phyloP scores from a whole-genome alignment of 2,888 invertebrate genomes.

The Callosobruchus maculatus region DNA sequence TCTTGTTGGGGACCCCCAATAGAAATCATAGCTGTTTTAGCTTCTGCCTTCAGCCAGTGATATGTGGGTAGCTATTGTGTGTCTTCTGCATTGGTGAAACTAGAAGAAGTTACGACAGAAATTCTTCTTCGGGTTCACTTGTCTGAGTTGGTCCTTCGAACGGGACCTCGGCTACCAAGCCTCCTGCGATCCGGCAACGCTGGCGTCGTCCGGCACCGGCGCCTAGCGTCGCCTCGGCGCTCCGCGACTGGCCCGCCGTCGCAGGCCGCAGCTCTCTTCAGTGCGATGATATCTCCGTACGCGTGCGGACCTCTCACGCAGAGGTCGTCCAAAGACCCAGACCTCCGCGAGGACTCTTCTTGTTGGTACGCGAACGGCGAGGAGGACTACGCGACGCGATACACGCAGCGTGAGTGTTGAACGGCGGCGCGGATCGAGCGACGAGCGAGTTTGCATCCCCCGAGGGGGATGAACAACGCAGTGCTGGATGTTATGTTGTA shows the following conservation, averaged over 20 bases:
- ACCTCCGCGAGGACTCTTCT: conserved; percentile 16
- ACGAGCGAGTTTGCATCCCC: background rate
- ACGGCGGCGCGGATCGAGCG: conserved; percentile 11
- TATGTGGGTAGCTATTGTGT: too few species aligned
- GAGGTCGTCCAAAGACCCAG: conserved; percentile 18
- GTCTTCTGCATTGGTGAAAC: too few species aligned
- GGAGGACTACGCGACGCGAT: conserved; percentile 23
- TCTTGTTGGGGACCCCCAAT: too few species aligned
- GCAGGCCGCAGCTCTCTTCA: conserved; percentile 14
- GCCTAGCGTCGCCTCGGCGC: conserved; percentile 3
- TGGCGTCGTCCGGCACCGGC: conserved; percentile 10
- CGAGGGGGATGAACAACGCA: background rate
- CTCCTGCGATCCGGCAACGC: conserved; percentile 5
- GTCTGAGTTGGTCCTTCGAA: too few species aligned
- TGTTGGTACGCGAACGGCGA: conserved; percentile 10
- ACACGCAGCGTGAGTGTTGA: conserved; percentile 22
- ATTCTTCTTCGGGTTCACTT: too few species aligned
- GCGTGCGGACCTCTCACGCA: conserved; percentile 32
- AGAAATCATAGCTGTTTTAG: too few species aligned
- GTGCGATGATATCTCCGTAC: conserved; percentile 35
- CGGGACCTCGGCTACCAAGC: too few species aligned
- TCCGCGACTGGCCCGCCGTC: conserved; percentile 4
- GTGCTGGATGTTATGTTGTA: conserved; percentile 13
- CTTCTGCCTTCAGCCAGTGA: too few species aligned
- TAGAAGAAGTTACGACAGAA: too few species aligned